These are phyloP conservation scores for Delichon dasypus DNA, from an alignment of 2,797 vertebrate species.

Conservation along the genomic window DNA sequence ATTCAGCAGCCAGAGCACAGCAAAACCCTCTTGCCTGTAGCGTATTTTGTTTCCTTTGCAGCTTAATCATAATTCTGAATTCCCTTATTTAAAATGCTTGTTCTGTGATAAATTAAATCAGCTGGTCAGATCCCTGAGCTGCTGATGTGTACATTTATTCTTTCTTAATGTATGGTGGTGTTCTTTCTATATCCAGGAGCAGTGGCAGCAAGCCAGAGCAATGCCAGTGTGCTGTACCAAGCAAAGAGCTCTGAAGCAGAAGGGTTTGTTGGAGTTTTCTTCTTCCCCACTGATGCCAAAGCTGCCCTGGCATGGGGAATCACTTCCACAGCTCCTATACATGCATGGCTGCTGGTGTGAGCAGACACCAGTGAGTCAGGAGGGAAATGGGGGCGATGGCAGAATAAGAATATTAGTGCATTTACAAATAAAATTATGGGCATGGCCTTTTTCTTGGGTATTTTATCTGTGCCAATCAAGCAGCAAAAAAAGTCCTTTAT, in stretches of 20 bases:
- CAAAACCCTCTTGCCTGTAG: neutral
- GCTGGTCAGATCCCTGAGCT: neutral
- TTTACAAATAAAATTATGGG: neutral
- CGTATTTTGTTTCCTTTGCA: neutral
- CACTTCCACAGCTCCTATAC: neutral
- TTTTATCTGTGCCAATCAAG: neutral
- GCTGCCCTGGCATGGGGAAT: neutral
- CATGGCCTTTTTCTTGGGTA: neutral
- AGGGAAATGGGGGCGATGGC: rapidly evolving
- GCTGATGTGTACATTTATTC: neutral
- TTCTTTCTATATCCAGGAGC: neutral
- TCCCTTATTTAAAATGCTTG: neutral
- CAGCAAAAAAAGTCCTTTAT: neutral
- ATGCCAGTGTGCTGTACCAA: rapidly evolving
- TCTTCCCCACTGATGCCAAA: neutral
- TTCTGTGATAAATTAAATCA: conserved; percentile 29
- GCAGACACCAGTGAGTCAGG: neutral
- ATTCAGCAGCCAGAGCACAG: neutral
- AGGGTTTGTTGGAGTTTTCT: neutral
- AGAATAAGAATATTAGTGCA: neutral
- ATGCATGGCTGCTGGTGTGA: rapidly evolving
- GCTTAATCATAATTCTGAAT: neutral
- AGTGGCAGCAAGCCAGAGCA: neutral
- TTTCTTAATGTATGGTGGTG: neutral
- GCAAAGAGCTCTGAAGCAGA: neutral